Evolutionary conservation across 2,888 invertebrate species (phyloP), one percentile per base, ranked within the genome.

Genomic region (Entomobrya proxima): DNA sequence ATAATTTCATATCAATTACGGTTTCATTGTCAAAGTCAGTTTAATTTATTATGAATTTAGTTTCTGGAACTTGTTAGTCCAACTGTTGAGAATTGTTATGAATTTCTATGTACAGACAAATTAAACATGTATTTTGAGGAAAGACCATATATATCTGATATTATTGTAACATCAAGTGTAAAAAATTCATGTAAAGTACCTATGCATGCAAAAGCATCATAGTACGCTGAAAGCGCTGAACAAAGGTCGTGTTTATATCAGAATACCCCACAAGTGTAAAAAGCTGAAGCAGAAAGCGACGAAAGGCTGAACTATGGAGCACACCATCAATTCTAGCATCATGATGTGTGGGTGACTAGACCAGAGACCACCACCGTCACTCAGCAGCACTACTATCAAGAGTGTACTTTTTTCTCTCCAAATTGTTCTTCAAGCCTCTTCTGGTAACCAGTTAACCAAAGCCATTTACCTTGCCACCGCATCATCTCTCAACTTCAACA

Each of bases 251-350:
- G n/a, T 18, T 4, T 35, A 15, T 27, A 11, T 47, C 44, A 72
- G 1, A 24, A n/a, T n/a, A 9, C 72, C 72, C 72, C 47, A 21
- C 7, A 18, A 5, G 1, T 47, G 11, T 27, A 72, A 27, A 32
- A 30, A 30, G 15, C 27, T 7, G 27, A 15, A 30, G 47, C 30
- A n/a, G 24, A 72, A 72, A 13, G 44, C 72, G n/a, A 72, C 15
- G 72, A 69, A 72, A 30, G 18, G 72, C 72, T 72, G 27, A 72
- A 72, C 47, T 72, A 47, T 44, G 72, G 72, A 72, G 72, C 72
- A 72, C 72, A 72, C 72, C 72, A 47, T 47, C 67, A 32, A 11
- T 7, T 15, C 24, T 21, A 24, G 7, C 24, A 72, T 27, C 44
- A 9, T 11, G 27, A 47, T 47, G 72, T 47, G 24, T n/a, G 13